These are phyloP conservation scores for Trachelus iudaicus DNA, from an alignment of 2,888 invertebrate genomes.

Conservation along the genomic window DNA sequence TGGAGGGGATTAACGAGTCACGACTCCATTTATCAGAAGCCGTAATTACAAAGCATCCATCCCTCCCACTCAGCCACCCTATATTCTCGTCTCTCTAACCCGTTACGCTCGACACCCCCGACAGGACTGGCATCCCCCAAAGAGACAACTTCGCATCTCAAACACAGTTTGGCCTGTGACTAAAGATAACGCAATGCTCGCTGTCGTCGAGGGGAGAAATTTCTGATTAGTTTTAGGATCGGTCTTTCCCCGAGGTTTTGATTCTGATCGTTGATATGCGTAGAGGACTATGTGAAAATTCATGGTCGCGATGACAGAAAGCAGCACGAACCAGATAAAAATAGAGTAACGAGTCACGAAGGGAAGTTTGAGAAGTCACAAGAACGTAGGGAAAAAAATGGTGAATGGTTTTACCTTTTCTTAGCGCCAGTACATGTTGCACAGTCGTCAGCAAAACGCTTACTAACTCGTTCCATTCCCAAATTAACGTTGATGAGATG, in stretches of 20 bases:
- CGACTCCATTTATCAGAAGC: slow-evolving; percentile 63
- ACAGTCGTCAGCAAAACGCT: neutral
- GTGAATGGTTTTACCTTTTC: neutral
- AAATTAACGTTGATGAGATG: slow-evolving; percentile 6
- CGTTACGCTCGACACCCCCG: slow-evolving; percentile 22
- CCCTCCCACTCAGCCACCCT: slow-evolving; percentile 19
- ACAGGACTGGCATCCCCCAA: slow-evolving; percentile 61
- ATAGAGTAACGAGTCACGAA: neutral
- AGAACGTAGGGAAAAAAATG: neutral
- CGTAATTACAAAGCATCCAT: slow-evolving; percentile 62
- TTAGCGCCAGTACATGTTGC: neutral
- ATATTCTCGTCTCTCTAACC: slow-evolving; percentile 9
- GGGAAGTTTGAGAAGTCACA: neutral
- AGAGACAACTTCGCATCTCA: slow-evolving; percentile 58
- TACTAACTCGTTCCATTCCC: slow-evolving; percentile 5
- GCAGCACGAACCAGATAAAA: neutral
- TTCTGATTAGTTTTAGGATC: neutral
- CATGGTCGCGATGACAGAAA: neutral
- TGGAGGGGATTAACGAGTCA: slow-evolving; percentile 64
- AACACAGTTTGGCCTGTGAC: slow-evolving; percentile 56
- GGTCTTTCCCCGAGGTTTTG: neutral
- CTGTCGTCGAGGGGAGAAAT: slow-evolving; percentile 50
- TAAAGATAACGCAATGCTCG: slow-evolving; percentile 59
- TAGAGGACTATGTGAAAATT: neutral
- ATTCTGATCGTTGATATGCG: neutral